Base-by-base conservation (phyloP, 2,888 invertebrate genomes). In the Polia nebulosa region DNA sequence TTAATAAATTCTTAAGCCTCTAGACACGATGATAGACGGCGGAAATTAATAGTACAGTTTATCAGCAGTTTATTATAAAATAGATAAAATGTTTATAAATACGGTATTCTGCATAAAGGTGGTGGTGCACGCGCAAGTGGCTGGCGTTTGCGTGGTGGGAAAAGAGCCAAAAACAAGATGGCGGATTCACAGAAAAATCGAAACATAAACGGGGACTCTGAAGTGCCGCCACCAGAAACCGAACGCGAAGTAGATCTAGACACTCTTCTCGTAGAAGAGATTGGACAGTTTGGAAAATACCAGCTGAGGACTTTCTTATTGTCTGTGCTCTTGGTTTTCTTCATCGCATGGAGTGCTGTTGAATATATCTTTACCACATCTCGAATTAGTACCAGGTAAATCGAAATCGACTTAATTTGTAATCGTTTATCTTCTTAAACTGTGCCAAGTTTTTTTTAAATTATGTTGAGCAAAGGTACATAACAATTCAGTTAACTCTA, bases 341-440 rank as follows among this genome's bases (percentile, higher is more conserved):
- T 95, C 67, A 78, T 81, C 0, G 89, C 92, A 0, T 94, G 90
- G 88, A 87, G 88, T 1, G 90, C 90, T 1, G 89, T 86, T 17
- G 95, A 94, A 78, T 95, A 90, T 39, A 83, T 92, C 2, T 95
- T 95, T 68, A 94, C 94, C 0, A 91, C 94, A 0, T 87, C 91
- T 15, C 87, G 95, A 51, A 94, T 94, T 6, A 82, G 44, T 17
- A 91, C 91, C 29, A 92, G 95, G 94, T 94, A 78, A 47, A 20
- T 2, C 32, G 13, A 36, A 32, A 13, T 67, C 7, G 3, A n/a
- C 15, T 3, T 5, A 17, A 6, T 25, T 7, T 36, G 60, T 3
- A 6, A 2, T 15, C 0, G 0, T 13, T 0, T 32, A 6, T 32
- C n/a, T 3, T 32, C 17, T 3, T 22, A 39, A 3, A 15, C 47